These are phyloP conservation scores for Agrotis ipsilon DNA, from an alignment of 2,888 invertebrate genomes.

Conservation along the genomic window DNA sequence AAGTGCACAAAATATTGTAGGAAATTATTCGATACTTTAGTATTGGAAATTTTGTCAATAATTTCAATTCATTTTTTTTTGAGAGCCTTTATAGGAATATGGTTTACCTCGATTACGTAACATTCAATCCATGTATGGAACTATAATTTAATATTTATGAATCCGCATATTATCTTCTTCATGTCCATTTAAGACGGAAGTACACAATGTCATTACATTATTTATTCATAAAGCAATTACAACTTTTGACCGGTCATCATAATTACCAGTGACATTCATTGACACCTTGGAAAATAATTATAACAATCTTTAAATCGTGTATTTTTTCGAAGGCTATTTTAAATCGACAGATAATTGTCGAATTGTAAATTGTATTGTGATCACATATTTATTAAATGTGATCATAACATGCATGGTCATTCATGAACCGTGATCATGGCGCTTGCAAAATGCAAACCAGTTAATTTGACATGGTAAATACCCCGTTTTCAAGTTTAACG, in stretches of 20 bases:
- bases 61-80: background rate
- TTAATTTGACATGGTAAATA: too few species aligned
- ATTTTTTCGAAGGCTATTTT: background rate
- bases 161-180: slow-evolving; percentile 13
- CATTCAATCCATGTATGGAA: background rate
- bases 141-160: slow-evolving; percentile 22
- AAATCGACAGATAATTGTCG: background rate
- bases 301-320: background rate
- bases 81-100: background rate
- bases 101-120: background rate
- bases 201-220: slow-evolving; percentile 16
- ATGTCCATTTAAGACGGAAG: slow-evolving; percentile 36
- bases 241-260: slow-evolving; percentile 5
- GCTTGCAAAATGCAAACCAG: too few species aligned
- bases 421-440: too few species aligned
- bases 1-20: too few species aligned
- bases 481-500: too few species aligned
- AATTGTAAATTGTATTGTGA: background rate
- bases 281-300: slow-evolving; percentile 15
- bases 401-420: too few species aligned
- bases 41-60: too few species aligned
- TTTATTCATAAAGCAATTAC: slow-evolving; percentile 15
- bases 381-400: background rate
- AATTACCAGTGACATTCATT: slow-evolving; percentile 15
- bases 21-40: too few species aligned